A percentile compares a stretch with the other conserved stretches of the same genome.
These are phyloP conservation scores for Muscicapa comitata DNA, from an alignment of 2,797 vertebrate genomes.

Conservation along the genomic window DNA sequence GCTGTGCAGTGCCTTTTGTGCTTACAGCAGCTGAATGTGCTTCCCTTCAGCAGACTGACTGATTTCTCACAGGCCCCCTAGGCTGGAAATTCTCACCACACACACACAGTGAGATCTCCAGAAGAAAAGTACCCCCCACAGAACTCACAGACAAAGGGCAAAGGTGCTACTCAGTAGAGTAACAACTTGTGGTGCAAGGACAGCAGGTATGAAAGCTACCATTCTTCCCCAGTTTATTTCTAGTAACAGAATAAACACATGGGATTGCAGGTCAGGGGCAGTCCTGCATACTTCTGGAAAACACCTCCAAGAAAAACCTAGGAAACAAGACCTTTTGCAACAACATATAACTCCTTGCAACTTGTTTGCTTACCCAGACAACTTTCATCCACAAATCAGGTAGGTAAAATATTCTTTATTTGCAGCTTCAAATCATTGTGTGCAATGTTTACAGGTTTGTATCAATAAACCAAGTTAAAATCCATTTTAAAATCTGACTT, in stretches of 20 bases:
- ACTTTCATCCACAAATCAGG: background rate
- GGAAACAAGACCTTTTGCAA: background rate
- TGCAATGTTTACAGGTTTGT: background rate
- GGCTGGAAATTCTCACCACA: background rate
- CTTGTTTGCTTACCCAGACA: background rate
- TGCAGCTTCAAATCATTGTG: background rate
- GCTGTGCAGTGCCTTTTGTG: background rate
- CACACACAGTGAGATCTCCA: background rate
- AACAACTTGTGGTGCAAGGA: background rate
- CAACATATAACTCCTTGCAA: background rate
- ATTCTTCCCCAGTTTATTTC: background rate
- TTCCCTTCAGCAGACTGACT: background rate
- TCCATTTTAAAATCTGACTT: constrained; percentile 16
- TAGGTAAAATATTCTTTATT: background rate
- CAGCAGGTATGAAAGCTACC: background rate
- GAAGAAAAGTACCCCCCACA: background rate
- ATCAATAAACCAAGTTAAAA: background rate
- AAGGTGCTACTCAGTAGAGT: background rate
- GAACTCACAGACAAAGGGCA: background rate
- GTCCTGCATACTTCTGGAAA: background rate
- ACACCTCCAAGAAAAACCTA: background rate
- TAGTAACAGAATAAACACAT: background rate
- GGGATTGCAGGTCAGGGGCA: background rate
- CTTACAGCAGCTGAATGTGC: background rate
- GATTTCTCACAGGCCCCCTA: background rate